phyloP scores from a whole-genome alignment of 2,888 invertebrate species.

The Carabus problematicus region DNA sequence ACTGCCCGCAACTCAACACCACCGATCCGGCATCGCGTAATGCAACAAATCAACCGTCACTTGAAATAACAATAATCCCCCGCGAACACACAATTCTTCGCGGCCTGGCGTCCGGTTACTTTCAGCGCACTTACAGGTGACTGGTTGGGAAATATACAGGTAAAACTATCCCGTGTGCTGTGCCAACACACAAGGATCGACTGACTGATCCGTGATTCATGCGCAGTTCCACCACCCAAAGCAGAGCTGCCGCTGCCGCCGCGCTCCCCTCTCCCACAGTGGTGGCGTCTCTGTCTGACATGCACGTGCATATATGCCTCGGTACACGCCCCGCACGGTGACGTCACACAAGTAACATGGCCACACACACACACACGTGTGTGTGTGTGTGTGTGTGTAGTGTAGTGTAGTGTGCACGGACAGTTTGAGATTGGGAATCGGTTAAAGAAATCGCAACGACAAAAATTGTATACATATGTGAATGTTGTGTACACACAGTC shows the following conservation, averaged over 20 bases:
- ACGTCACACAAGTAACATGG: constrained; percentile 38
- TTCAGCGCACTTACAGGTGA: constrained; percentile 1
- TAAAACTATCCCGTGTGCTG: constrained; percentile 2
- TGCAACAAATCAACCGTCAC: neutral
- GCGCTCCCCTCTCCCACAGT: neutral
- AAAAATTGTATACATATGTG: neutral
- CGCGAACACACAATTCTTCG: neutral
- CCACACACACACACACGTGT: no score
- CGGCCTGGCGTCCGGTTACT: neutral
- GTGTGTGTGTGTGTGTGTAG: no score
- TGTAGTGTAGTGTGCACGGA: constrained; percentile 14
- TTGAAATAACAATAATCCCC: neutral
- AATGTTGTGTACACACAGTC: neutral
- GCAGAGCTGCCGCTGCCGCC: constrained; percentile 6
- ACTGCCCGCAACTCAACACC: constrained; percentile 29
- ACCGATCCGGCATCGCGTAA: neutral
- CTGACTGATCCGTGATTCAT: constrained; percentile 27
- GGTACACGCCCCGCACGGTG: constrained; percentile 13
- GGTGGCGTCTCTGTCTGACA: neutral
- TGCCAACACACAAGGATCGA: constrained; percentile 9
- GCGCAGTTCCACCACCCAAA: constrained; percentile 23
- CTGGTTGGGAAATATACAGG: constrained; percentile 3
- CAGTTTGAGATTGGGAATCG: constrained; percentile 6
- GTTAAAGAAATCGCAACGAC: neutral
- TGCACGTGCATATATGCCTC: neutral